Base-by-base conservation (phyloP, 1,140 invertebrate species). In the Cataglyphis hispanica region DNA sequence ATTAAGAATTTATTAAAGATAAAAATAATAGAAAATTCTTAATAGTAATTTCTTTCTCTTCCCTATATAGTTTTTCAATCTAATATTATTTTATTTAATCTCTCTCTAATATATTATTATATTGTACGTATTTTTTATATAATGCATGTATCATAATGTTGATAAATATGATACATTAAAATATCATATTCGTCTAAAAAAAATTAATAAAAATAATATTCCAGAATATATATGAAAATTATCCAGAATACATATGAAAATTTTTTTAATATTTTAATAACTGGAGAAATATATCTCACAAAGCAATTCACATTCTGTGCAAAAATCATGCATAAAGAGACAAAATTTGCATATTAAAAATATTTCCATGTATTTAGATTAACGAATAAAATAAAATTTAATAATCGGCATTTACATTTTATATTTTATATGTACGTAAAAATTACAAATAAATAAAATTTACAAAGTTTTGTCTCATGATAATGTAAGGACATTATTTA, bases 21-120 rank as follows among this genome's bases (percentile, higher is more conserved):
- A 74, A 37, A 22, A 53, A 37, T 34, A 27, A 60, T 50, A n/a
- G 11, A 58, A 27, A 58, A 58, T 70, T 70, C 16, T 70, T 70
- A 19, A 8, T 3, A 3, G 4, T 16, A 46, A 46, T 3, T 16
- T 16, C 3, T 16, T 11, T 46, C 10, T 46, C 10, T 46, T 46
- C 16, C 2, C 11, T 46, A 16, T 27, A 31, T n/a, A 8, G 11
- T 58, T 58, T 31, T 53, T 31, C 0, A 8, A 60, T 2, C 3
- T 75, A 58, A 37, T 74, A 70, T 72, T 67, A 6, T 40, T 31
- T 31, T 31, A 31, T 31, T 31, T 3, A 31, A 31, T n/a, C 2
- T 19, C 58, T 58, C n/a, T 56, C 22, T 0, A 11, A 60, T 2
- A 1, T 75, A 60, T 25, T 75, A 72, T 56, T 69, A 7, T 53